These are phyloP conservation scores for Campylorhamphus procurvoides DNA, from an alignment of 2,113 vertebrate genomes.

Conservation along the genomic window DNA sequence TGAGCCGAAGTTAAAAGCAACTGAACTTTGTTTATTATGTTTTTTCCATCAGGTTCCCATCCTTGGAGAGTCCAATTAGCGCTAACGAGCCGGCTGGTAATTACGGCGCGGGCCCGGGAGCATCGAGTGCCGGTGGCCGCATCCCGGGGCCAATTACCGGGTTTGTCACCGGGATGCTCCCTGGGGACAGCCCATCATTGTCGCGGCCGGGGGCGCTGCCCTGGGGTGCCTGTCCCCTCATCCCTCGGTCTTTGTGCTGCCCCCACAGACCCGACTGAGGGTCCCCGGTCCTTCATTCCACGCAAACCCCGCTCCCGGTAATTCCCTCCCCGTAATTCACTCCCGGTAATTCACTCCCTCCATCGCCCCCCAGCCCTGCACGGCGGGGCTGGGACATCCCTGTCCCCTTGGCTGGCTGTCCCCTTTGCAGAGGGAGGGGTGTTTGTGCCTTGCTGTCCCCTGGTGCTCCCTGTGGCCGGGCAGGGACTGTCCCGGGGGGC, in stretches of 20 bases:
- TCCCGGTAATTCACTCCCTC: accelerated
- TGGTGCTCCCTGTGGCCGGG: accelerated
- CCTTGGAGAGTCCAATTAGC: not conserved
- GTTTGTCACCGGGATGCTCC: accelerated
- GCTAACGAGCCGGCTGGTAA: not conserved
- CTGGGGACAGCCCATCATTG: accelerated
- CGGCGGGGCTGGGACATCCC: accelerated
- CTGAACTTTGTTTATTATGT: not conserved
- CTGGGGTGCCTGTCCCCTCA: accelerated
- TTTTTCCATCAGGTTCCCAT: not conserved
- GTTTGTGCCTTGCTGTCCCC: not conserved
- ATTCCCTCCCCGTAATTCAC: accelerated
- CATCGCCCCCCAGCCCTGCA: accelerated
- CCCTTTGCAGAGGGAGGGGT: not conserved
- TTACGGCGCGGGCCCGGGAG: not conserved
- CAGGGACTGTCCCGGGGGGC: not conserved
- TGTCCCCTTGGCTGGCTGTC: accelerated
- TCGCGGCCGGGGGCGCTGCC: not conserved
- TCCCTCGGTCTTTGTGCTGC: accelerated
- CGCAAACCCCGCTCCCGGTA: too few species aligned
- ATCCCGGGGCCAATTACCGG: not conserved
- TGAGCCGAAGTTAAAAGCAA: not conserved
- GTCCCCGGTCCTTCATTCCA: accelerated
- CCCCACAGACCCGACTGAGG: not conserved
- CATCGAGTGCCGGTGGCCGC: not conserved